These are phyloP conservation scores for Cynopterus brachyotis DNA, from an alignment of 2,113 vertebrate species.

Conservation along the genomic window DNA sequence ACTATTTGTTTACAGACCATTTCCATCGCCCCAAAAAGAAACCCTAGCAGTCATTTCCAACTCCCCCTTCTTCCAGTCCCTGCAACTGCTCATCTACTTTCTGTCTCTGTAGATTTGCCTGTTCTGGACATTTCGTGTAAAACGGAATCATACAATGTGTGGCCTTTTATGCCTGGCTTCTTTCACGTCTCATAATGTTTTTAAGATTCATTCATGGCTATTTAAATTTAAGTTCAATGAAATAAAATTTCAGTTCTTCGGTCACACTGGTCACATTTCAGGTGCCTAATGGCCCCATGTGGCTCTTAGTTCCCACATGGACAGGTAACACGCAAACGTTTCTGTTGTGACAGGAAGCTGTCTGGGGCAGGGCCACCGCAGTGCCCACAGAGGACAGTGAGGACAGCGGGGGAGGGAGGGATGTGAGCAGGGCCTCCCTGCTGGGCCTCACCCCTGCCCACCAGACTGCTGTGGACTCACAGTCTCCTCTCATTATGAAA, in stretches of 20 bases:
- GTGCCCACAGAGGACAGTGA: rapidly evolving
- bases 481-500: too few relatives aligned
- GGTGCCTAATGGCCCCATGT: neutral
- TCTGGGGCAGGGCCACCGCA: neutral
- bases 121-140: neutral
- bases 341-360: neutral
- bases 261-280: neutral
- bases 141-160: neutral
- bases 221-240: neutral
- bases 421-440: neutral
- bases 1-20: neutral
- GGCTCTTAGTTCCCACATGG: neutral
- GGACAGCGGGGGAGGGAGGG: neutral
- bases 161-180: neutral
- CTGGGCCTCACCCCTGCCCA: neutral
- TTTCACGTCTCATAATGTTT: neutral
- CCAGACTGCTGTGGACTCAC: neutral
- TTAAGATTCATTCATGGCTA: neutral
- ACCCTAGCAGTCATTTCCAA: neutral
- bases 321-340: rapidly evolving
- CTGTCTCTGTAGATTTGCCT: neutral
- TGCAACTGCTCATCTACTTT: neutral
- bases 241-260: neutral
- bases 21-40: neutral
- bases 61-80: neutral